These are phyloP conservation scores for Augiades crinisus DNA, from an alignment of 2,888 invertebrate genomes.

Conservation along the genomic window DNA sequence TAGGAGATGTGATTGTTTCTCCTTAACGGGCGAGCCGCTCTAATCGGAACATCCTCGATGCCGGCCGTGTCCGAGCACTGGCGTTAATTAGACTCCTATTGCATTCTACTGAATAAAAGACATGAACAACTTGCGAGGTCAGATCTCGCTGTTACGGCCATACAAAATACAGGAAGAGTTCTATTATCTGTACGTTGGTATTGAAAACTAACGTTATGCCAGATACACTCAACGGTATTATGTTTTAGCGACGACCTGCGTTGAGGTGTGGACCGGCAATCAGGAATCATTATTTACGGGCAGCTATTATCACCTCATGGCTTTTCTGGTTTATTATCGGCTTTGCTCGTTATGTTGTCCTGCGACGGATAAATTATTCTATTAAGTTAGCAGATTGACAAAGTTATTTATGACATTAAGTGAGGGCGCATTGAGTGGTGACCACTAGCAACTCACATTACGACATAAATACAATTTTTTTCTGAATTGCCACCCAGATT, in stretches of 20 bases:
- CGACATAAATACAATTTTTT: background rate
- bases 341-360: constrained; percentile 79
- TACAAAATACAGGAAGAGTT: constrained; percentile 42
- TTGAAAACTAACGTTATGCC: constrained; percentile 34
- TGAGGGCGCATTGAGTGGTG: constrained; percentile 66
- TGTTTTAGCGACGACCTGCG: constrained; percentile 51
- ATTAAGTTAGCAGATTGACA: constrained; percentile 81
- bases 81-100: constrained; percentile 74
- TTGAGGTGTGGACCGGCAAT: constrained; percentile 71
- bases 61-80: constrained; percentile 53
- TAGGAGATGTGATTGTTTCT: constrained; percentile 76
- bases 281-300: constrained; percentile 80
- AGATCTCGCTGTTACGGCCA: constrained; percentile 42
- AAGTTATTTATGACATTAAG: constrained; percentile 79
- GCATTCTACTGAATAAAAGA: constrained; percentile 57
- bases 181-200: constrained; percentile 39
- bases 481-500: background rate
- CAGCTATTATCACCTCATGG: constrained; percentile 80
- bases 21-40: constrained; percentile 67
- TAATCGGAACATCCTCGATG: constrained; percentile 74
- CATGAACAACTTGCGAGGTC: constrained; percentile 53
- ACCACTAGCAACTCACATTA: constrained; percentile 36
- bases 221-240: constrained; percentile 35
- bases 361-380: constrained; percentile 78
- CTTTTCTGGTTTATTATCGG: constrained; percentile 80